Base-by-base conservation (phyloP, 2,888 invertebrate species). In the Conchocele bisecta region DNA sequence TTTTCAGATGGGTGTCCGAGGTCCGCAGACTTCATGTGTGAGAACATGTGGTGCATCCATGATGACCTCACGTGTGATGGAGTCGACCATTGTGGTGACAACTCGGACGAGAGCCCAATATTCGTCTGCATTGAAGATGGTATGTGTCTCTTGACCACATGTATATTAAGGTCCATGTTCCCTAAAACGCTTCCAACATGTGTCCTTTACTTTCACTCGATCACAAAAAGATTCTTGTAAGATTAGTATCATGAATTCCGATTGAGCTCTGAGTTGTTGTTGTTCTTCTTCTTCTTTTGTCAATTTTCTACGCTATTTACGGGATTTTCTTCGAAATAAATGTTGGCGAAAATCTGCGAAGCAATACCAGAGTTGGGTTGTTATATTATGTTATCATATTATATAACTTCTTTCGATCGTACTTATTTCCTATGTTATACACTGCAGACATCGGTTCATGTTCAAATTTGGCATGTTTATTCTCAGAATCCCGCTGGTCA, bases 61-160 rank as follows among this genome's bases (percentile, higher is more conserved):
- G 95, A 95, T 71, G 97, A 97, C 91, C 93, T 98, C 72, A 94
- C 96, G 84, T 98, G 98, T 92, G 98, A 98, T 92, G 95, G 95
- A 67, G 95, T 97, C 79, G 96, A 97, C 92, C 97, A 98, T 92
- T 98, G 98, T 91, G 97, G 95, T 54, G 97, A 98, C 92, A 96
- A 96, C 79, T 97, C 97, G 54, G 98, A 98, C 90, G 98, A 98
- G 92, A 95, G 95, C 87, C 94, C 95, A 75, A 93, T 95, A 84
- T 68, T 82, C 6, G 72, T 83, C 15, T 98, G 98, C 93, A 95
- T 96, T 33, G 72, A 71, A 48, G 72, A 83, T 63, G 76, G 83
- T 83, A 67, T 24, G 59, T 33, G 26, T 48, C 44, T 31, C 17
- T 9, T 50, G n/a, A n/a, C n/a, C n/a, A n/a, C n/a, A n/a, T n/a